Percentiles rank a stretch among this genome's conserved stretches.
Conservation (phyloP, 1,140 invertebrate genomes). For the Anagrus nilaparvatae region DNA sequence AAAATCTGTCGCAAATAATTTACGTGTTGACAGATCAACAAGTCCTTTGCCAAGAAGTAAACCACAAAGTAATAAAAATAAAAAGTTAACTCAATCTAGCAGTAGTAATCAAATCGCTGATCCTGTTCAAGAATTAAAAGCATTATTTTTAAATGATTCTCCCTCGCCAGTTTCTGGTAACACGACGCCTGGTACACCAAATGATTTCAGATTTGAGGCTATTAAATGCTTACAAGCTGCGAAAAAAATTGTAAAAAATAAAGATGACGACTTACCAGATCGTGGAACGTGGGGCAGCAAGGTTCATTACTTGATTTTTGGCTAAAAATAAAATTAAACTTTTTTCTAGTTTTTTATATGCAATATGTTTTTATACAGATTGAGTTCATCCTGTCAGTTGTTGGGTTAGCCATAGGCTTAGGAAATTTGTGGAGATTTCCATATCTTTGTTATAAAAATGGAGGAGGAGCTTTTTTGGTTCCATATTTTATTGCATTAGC, state of each 20-base stretch:
- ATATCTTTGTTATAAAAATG: constrained; percentile 48
- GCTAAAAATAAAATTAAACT: no score
- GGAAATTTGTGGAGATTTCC: constrained; percentile 55
- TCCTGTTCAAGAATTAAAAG: constrained; percentile 21
- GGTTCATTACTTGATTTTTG: constrained; percentile 4
- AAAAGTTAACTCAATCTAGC: not conserved
- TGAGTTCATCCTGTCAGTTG: constrained; percentile 34
- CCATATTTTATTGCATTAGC: constrained; percentile 87
- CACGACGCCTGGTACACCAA: no score
- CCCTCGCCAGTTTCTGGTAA: no score
- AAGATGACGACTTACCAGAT: constrained; percentile 21
- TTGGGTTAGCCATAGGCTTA: constrained; percentile 44
- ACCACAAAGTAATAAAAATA: constrained; percentile 1
- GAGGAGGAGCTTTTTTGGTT: constrained; percentile 78
- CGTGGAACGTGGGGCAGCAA: constrained; percentile 33
- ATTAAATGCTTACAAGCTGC: constrained; percentile 23
- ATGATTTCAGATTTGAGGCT: constrained; percentile 25
- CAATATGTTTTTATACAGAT: constrained; percentile 13
- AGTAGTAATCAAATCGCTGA: not conserved
- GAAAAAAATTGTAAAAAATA: not conserved
- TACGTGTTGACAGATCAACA: constrained; percentile 31
- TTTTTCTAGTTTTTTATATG: not conserved
- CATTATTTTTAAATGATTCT: constrained; percentile 18
- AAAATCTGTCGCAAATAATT: constrained; percentile 12
- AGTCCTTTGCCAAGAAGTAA: constrained; percentile 26